Conservation (phyloP, 2,113 vertebrate genomes). For the Daboia siamensis region DNA sequence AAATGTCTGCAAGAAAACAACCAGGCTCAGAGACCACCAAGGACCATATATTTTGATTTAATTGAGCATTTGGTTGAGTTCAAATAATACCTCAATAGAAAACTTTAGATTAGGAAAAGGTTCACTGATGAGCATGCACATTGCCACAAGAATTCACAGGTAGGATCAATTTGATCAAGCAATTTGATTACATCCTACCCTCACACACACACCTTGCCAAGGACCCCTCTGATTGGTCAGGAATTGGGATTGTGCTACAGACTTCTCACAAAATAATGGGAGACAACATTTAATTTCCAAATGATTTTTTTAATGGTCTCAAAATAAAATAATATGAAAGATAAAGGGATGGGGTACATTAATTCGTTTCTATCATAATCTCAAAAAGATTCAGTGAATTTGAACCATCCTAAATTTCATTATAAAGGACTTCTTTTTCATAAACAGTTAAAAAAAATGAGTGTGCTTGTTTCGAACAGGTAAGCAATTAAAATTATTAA, state of each 20-base stretch:
- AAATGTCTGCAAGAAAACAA: background rate
- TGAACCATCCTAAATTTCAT: background rate
- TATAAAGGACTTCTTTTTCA: slow-evolving; percentile 24
- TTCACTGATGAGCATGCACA: background rate
- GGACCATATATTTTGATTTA: background rate
- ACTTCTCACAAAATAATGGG: background rate
- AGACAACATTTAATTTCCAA: background rate
- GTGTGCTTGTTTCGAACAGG: slow-evolving; percentile 69
- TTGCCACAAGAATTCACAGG: background rate
- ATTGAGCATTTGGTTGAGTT: background rate
- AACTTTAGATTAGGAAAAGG: background rate
- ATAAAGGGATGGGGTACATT: too few relatives aligned
- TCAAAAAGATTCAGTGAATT: background rate
- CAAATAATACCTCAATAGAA: background rate
- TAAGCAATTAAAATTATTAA: slow-evolving; percentile 67
- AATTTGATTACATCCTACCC: background rate
- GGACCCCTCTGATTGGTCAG: background rate
- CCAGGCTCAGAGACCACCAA: background rate
- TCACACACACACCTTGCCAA: background rate
- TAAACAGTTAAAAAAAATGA: slow-evolving; percentile 66
- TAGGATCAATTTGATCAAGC: background rate
- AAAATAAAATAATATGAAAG: background rate
- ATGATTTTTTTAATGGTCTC: background rate
- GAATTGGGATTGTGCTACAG: background rate
- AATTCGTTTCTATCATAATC: too few relatives aligned